Evolutionary conservation across 2,113 vertebrate genomes (phyloP), one percentile per base, ranked within the genome.

Genomic region (Dipodomys stephensi): DNA sequence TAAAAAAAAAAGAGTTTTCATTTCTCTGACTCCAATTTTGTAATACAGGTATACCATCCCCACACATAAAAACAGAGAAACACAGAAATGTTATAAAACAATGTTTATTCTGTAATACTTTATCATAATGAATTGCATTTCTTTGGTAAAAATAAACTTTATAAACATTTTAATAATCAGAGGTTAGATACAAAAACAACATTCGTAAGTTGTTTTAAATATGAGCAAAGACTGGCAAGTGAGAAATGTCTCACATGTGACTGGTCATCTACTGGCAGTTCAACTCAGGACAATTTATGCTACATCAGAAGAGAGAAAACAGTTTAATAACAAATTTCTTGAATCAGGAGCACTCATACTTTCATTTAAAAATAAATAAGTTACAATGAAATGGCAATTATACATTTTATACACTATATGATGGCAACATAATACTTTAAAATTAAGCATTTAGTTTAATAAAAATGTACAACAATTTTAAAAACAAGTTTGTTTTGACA

Each of bases 131-230:
- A 99, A 99, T 99, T 99, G 99, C 98, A 99, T 99, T 99, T 99
- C 99, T 99, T 99, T 99, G 99, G 99, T 99, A 99, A 99, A 99
- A 99, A 99, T 99, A 99, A 99, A 99, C 98, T 99, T 99, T 99
- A 99, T 99, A 99, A 99, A 99, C 99, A 99, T 99, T 99, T 99
- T 98, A 98, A 99, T 99, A 98, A 99, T 99, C 99, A 99, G 98
- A 99, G 99, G 99, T 99, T 99, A 99, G 99, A 99, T 99, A 99
- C 99, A 99, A 99, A 99, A 99, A 99, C 98, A 99, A 98, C 97
- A 98, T 99, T 97, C 98, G 98, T 99, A 98, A 98, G 97, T 97
- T 53, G 97, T 97, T 96, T 98, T 98, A 97, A 98, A 97, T 97
- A 97, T 15, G 7, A 97, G 97, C 91, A 95, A 97, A 97, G 97